phyloP scores from a whole-genome alignment of 2,797 vertebrate genomes.

The Cetoscarus ocellatus region DNA sequence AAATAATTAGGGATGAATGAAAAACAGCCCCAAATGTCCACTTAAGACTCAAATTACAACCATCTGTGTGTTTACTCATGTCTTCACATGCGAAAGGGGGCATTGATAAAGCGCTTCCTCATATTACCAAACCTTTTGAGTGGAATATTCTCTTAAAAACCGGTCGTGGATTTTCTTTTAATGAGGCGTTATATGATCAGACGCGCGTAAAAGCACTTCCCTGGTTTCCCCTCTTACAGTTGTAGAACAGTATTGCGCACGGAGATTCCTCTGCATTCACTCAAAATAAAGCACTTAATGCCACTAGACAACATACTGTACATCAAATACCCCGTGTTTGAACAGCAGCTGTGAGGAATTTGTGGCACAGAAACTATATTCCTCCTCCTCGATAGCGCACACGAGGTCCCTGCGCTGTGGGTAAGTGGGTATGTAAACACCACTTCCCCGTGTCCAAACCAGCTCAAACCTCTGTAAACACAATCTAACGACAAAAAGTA shows the following conservation, averaged over 20 bases:
- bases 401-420: constrained; percentile 63
- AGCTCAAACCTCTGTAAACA: constrained; percentile 31
- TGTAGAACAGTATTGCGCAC: background rate
- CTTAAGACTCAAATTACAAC: background rate
- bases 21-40: background rate
- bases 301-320: background rate
- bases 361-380: constrained; percentile 17
- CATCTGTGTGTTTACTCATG: constrained; percentile 16
- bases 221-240: constrained; percentile 14
- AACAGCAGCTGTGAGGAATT: background rate
- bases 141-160: background rate
- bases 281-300: background rate
- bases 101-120: constrained; percentile 12
- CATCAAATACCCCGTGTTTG: background rate
- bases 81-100: constrained; percentile 4
- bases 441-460: constrained; percentile 49
- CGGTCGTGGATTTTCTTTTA: background rate
- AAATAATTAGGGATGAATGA: constrained; percentile 4
- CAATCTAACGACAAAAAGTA: constrained; percentile 1
- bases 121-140: background rate
- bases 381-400: constrained; percentile 36
- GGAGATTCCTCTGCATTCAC: constrained; percentile 7
- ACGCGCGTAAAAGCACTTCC: constrained; percentile 51
- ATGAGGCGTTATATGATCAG: constrained; percentile 5
- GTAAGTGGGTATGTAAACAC: constrained; percentile 62